Base-by-base conservation (phyloP, 64 coral and sea anemone genomes). In the Montipora foliosa region DNA sequence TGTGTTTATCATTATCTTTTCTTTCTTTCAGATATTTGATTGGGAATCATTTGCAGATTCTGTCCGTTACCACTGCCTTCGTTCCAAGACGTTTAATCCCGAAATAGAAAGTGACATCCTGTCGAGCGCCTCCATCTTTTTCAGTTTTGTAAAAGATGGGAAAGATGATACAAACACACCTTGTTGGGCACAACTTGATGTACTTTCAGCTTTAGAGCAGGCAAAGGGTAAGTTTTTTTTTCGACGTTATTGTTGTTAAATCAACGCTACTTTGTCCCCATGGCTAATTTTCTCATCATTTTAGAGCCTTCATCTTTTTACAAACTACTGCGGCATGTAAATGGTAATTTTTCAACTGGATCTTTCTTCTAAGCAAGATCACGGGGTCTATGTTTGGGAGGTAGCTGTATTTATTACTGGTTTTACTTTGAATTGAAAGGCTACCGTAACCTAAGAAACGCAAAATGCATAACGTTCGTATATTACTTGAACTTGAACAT, bases 111-210 rank as follows among this genome's bases (percentile, higher is more conserved):
- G 66, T n/a, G 45, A n/a, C 3, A 10, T 92, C 50, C 21, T 92
- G 37, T 76, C 90, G 8, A 83, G 79, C 21, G 70, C 80, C 45
- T 83, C 68, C 79, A 60, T 92, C 68, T 84, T 44, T 20, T 83
- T 92, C 20, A 84, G 79, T 16, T 92, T 92, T 72, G 72, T 92
- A 20, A 84, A 77, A 64, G 90, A 92, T 81, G 90, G 79, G 2
- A 53, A 84, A 7, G 79, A 92, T 19, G 90, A 92, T 25, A 71
- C 76, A 60, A 74, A 59, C 55, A 81, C 80, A 8, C 90, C 80
- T 47, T 92, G 90, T 75, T 92, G 90, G 90, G 59, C 47, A 66
- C 69, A 92, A 47, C 68, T 92, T 21, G 57, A 84, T 51, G 82
- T 92, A 49, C 1, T 83, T 14, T 20, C 57, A 5, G 79, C 90